Evolutionary conservation across 2,113 vertebrate species (phyloP).

Genomic region (Corvus cornix): DNA sequence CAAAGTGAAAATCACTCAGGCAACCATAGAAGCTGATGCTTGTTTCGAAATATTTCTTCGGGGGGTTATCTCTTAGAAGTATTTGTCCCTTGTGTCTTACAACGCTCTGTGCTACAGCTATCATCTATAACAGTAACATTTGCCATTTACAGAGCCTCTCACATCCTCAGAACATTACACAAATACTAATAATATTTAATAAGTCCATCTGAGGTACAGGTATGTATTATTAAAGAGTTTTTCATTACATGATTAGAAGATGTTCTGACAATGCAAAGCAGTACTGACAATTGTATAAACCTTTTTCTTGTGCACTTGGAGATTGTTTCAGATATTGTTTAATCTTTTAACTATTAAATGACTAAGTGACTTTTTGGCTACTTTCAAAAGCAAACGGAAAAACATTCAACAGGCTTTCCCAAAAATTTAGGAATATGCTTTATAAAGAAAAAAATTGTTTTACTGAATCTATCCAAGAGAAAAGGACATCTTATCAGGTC

Average conservation of each 20-base stretch:
- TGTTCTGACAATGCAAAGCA: background rate
- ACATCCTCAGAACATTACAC: background rate
- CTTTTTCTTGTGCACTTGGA: background rate
- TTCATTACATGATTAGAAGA: background rate
- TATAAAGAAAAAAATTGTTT: background rate
- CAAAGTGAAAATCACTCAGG: background rate
- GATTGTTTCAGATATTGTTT: background rate
- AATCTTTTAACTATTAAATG: background rate
- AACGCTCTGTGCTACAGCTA: background rate
- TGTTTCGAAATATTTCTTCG: background rate
- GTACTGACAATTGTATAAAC: background rate
- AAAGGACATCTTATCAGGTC: background rate
- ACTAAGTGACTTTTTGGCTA: background rate
- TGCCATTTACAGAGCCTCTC: background rate
- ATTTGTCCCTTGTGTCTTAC: background rate
- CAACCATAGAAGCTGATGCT: background rate
- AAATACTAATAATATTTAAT: background rate
- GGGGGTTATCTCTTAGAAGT: background rate
- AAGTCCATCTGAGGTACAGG: background rate
- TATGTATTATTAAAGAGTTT: background rate
- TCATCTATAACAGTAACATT: background rate
- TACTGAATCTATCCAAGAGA: background rate
- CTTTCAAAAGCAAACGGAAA: background rate
- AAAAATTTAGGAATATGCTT: background rate
- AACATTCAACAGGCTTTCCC: background rate